phyloP scores from a whole-genome alignment of 2,888 invertebrate genomes.

The Macrosoma leucophasiata region DNA sequence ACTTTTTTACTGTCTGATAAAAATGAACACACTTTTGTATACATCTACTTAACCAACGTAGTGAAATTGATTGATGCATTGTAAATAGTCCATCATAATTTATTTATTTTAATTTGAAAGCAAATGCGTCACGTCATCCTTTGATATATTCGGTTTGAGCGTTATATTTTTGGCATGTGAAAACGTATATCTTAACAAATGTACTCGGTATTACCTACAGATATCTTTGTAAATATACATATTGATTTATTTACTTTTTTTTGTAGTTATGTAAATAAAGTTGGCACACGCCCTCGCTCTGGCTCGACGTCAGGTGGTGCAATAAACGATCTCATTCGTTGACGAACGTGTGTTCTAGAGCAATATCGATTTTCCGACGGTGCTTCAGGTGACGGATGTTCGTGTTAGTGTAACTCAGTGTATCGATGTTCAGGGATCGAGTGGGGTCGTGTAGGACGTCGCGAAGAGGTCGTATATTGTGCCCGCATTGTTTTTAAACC shows the following conservation, averaged over 20 bases:
- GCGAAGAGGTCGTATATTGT: slow-evolving; percentile 44
- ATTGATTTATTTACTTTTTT: slow-evolving; percentile 34
- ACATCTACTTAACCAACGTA: slow-evolving; percentile 2
- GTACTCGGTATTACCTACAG: slow-evolving; percentile 17
- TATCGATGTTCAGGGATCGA: too few relatives aligned
- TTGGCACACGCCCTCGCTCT: too few relatives aligned
- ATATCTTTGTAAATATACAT: slow-evolving; percentile 45
- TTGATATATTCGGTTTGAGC: slow-evolving; percentile 29
- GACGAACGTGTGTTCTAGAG: slow-evolving; percentile 29
- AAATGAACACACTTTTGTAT: too few relatives aligned
- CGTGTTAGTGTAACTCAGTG: too few relatives aligned
- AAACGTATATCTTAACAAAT: too few relatives aligned
- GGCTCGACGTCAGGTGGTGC: slow-evolving; percentile 15
- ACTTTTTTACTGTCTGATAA: too few relatives aligned
- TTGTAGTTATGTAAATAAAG: too few relatives aligned
- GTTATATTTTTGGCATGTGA: slow-evolving; percentile 8
- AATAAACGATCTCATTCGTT: slow-evolving; percentile 23
- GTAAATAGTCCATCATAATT: slow-evolving; percentile 30
- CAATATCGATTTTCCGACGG: slow-evolving; percentile 5
- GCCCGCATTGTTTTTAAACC: slow-evolving; percentile 29
- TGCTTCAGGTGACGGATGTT: background rate
- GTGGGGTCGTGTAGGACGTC: too few relatives aligned
- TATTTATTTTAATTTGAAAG: slow-evolving; percentile 26
- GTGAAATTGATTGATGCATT: slow-evolving; percentile 14
- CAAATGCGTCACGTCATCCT: slow-evolving; percentile 25